These are phyloP conservation scores for Astyanax mexicanus DNA, from an alignment of 2,797 vertebrate genomes.

Conservation along the genomic window DNA sequence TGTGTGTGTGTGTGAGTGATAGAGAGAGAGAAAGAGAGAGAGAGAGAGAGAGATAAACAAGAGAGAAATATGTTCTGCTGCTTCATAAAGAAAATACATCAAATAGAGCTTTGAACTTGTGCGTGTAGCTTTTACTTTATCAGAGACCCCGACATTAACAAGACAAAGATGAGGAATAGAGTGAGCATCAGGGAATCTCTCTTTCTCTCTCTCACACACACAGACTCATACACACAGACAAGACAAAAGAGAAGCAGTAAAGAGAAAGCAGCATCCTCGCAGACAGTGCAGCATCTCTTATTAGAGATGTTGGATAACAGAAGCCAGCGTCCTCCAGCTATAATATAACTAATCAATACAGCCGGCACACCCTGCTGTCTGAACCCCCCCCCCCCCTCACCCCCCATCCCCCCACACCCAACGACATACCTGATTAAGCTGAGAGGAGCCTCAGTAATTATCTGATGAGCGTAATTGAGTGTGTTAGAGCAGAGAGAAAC, in stretches of 20 bases:
- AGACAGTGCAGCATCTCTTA: not conserved
- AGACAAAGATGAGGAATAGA: conserved; percentile 31
- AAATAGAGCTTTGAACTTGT: conserved; percentile 55
- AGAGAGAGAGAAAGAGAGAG: not conserved
- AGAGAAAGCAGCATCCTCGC: not conserved
- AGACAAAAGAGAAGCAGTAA: not conserved
- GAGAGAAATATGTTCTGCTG: not conserved
- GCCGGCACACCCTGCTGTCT: not conserved
- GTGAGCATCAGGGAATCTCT: conserved; percentile 11
- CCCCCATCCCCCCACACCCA: not conserved
- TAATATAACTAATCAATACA: not conserved
- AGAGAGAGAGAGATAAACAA: not conserved
- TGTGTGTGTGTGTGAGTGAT: no score
- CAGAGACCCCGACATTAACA: conserved; percentile 21
- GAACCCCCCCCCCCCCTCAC: not conserved
- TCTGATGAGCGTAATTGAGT: not conserved
- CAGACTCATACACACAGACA: not conserved
- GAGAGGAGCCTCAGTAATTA: not conserved
- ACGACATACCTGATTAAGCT: conserved; percentile 1
- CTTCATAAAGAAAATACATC: conserved; percentile 44
- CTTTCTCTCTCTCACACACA: not conserved
- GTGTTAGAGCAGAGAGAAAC: not conserved
- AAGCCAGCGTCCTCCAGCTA: not conserved
- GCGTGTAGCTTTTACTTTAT: conserved; percentile 43
- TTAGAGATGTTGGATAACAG: not conserved